Evolutionary conservation across 2,113 vertebrate species (phyloP), one percentile per base, ranked within the genome.

Genomic region (Chamaetylas fuelleborni): DNA sequence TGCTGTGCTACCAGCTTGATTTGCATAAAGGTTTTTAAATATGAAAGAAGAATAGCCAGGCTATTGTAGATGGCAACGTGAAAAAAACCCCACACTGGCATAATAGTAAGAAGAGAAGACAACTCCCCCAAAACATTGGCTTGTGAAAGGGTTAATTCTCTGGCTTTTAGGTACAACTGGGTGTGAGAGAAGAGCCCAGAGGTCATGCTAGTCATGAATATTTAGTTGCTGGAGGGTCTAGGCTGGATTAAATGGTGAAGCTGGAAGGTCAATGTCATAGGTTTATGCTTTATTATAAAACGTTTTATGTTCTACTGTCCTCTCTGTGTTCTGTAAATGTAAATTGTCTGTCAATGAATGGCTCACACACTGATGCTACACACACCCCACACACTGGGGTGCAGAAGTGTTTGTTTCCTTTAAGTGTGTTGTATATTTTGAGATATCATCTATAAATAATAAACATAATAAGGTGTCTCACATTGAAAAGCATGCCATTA

Each of bases 21-120:
- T 98, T 98, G 96, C 98, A 98, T 98, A 97, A 97, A 97, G 96
- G 93, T 97, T 98, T 98, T 98, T 97, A 98, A 97, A 97, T 97
- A 98, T 97, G 96, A 97, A 98, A 97, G 95, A 97, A 97, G 95
- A 96, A 95, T 95, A 87, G 79, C 87, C 95, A 93, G 95, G 95
- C 95, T 95, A 95, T 69, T 97, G 95, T 98, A 95, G 96, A 97
- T 96, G 96, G 96, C 54, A 62, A 84, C 48, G 43, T 81, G 57
- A 65, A 73, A 15, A 66, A 66, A 90, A 1, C 0, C 47, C 47
- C 73, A 66, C 64, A 25, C 25, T 40, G 42, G 66, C 47, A 82
- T 62, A 94, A 78, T 20, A 54, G 40, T 47, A 84, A 90, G 77
- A 70, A 57, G 20, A 94, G 38, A 81, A 72, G 82, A 86, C 36